Evolutionary conservation across 1,140 invertebrate genomes (phyloP).

Genomic region (Dryas iulia): DNA sequence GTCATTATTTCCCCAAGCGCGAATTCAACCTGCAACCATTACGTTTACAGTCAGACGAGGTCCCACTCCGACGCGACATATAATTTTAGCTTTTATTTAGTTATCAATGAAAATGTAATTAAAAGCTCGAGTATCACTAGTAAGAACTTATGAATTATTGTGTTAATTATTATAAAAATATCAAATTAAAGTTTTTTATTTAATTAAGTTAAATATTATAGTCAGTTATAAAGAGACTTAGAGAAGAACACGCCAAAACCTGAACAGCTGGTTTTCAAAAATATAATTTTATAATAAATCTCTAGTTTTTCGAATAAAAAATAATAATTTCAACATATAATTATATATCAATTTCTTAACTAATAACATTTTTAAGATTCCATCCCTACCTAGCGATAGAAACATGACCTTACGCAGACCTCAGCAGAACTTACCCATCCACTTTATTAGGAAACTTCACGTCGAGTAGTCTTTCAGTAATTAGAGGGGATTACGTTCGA

Average conservation of each 20-base stretch:
- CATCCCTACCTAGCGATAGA: not conserved
- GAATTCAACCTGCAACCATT: not conserved
- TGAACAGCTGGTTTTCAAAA: no score
- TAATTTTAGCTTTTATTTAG: not conserved
- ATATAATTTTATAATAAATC: no score
- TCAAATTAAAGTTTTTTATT: no score
- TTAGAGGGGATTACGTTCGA: constrained; percentile 25
- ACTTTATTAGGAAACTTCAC: constrained; percentile 30
- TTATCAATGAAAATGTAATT: no score
- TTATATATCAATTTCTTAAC: not conserved
- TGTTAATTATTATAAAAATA: no score
- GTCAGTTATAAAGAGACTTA: no score
- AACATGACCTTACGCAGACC: constrained; percentile 11
- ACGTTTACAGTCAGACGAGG: not conserved
- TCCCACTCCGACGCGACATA: not conserved
- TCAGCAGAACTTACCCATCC: constrained; percentile 19
- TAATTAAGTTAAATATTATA: no score
- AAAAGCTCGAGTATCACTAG: no score
- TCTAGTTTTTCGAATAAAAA: no score
- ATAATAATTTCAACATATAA: not conserved
- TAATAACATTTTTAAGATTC: not conserved
- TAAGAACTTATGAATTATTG: no score
- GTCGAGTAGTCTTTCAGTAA: constrained; percentile 29
- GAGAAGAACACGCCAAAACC: no score
- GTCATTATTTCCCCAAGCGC: not conserved